These are phyloP conservation scores for Raja brachyura DNA, from an alignment of 2,113 vertebrate species.

Conservation along the genomic window DNA sequence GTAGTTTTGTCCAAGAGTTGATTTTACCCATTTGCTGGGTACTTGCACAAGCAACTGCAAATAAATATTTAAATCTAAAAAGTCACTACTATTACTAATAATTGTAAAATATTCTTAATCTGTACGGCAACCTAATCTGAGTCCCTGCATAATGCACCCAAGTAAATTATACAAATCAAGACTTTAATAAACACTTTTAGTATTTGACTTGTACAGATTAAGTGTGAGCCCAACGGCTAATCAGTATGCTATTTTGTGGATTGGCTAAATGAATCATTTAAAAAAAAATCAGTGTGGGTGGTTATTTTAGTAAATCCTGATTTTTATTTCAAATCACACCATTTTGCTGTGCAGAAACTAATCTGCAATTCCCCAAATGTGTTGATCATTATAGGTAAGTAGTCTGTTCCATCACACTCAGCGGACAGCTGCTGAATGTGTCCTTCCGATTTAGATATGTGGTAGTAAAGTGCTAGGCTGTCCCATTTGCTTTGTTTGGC, in stretches of 20 bases:
- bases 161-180: background rate
- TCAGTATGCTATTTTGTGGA: conserved; percentile 25
- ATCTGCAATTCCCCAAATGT: conserved; percentile 61
- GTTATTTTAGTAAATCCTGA: background rate
- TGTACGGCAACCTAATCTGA: conserved; percentile 12
- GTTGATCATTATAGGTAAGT: conserved; percentile 64
- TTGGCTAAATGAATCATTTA: background rate
- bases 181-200: background rate
- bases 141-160: conserved; percentile 23
- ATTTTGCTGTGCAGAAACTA: conserved; percentile 51
- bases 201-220: conserved; percentile 12
- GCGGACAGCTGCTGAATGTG: background rate
- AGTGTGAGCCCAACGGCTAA: background rate
- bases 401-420: conserved; percentile 52
- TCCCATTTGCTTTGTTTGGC: conserved; percentile 88
- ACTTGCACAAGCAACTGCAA: conserved; percentile 69
- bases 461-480: conserved; percentile 98
- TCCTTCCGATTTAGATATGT: conserved; percentile 50
- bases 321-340: background rate
- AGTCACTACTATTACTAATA: background rate
- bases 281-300: background rate
- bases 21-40: conserved; percentile 60
- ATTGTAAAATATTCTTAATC: conserved; percentile 28
- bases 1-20: conserved; percentile 68
- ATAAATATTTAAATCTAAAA: conserved; percentile 41